Base-by-base conservation (phyloP, 2,888 invertebrate genomes). In the Drosophila subsilvestris region DNA sequence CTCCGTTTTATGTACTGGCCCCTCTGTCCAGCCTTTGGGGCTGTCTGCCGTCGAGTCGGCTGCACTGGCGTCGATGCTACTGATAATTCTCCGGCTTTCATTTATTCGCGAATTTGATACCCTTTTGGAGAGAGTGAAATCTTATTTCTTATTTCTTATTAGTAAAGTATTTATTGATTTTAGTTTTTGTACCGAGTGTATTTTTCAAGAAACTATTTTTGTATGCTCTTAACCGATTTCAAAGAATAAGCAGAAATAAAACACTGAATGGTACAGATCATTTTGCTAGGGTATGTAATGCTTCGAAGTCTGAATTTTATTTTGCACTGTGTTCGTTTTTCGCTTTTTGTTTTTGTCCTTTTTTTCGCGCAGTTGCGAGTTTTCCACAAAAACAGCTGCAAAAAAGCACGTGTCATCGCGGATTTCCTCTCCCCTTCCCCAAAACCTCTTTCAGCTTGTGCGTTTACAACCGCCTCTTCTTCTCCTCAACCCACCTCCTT, bases 391-490 rank as follows among this genome's bases (percentile, higher is more conserved):
- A 90, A 90, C 90, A 90, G 91, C 91, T 90, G 91, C 66, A 90
- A 90, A 90, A 90, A 91, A 91, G 91, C 90, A 90, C 90, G 91
- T 90, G 91, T 90, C 90, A 90, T 87, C 79, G 76, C 78, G 74
- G 85, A 79, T 84, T 84, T 80, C 78, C 78, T 79, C 75, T 75
- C 18, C 48, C 37, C 37, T 2, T 7, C 6, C 14, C 14, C 49
- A 56, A 48, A 25, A 65, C 66, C 27, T 20, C 51, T 61, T 56
- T 66, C 75, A 70, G 72, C 86, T 77, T 83, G 86, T 77, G 85
- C 80, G 78, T 72, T 83, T 82, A 77, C 70, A 79, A 63, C 50
- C 72, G 63, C 63, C 68, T 72, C 66, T 73, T 79, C 76, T 73
- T n/a, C 47, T 49, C 27, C 32, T n/a, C 5, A 17, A 3, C 6